These are phyloP conservation scores for Dryococelus australis DNA, from an alignment of 2,888 invertebrate species.

Conservation along the genomic window DNA sequence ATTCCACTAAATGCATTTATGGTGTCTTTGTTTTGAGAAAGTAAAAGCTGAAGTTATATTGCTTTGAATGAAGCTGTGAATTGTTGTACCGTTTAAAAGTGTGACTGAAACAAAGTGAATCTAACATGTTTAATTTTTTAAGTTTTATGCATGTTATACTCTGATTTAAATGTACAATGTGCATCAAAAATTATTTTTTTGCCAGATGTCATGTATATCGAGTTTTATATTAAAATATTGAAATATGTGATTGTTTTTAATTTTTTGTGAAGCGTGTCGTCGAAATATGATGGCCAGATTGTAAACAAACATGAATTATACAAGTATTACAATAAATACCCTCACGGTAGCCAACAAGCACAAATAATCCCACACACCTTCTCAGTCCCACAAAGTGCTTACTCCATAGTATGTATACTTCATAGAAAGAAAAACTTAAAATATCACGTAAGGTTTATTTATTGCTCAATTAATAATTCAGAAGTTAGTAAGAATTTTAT, in stretches of 20 bases:
- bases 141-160: neutral
- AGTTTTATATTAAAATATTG: neutral
- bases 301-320: too few species aligned
- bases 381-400: too few species aligned
- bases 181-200: neutral
- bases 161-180: neutral
- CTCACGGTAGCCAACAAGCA: too few species aligned
- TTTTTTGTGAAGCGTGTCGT: neutral
- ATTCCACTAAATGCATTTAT: neutral
- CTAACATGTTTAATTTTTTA: neutral
- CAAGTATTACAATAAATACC: too few species aligned
- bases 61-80: neutral
- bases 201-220: neutral
- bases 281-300: too few species aligned
- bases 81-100: neutral
- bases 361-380: too few species aligned
- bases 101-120: constrained; percentile 11
- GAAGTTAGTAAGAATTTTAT: too few species aligned
- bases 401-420: too few species aligned
- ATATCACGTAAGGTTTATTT: too few species aligned
- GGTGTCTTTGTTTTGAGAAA: neutral
- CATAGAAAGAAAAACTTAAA: too few species aligned
- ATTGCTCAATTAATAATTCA: too few species aligned
- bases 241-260: neutral
- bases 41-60: neutral